phyloP scores from a whole-genome alignment of 2,797 vertebrate genomes.

The Etheostoma nigrum region DNA sequence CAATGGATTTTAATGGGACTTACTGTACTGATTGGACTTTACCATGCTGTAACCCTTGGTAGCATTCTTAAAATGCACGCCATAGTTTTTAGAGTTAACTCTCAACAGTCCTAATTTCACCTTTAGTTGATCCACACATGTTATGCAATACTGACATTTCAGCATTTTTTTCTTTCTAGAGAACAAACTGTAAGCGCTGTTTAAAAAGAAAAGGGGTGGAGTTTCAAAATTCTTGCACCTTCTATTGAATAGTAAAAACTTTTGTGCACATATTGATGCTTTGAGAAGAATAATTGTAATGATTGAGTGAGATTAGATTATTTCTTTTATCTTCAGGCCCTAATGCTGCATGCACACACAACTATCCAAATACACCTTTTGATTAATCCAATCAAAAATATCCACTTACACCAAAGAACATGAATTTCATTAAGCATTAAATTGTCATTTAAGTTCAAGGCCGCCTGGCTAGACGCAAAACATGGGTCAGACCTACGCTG shows the following conservation, averaged over 20 bases:
- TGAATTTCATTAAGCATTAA: neutral
- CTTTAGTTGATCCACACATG: slow-evolving; percentile 13
- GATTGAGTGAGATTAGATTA: neutral
- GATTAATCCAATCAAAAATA: neutral
- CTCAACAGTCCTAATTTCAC: slow-evolving; percentile 26
- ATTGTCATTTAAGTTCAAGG: neutral
- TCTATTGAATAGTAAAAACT: neutral
- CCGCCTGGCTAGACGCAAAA: neutral
- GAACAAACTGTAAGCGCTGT: slow-evolving; percentile 1
- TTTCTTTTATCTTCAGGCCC: neutral
- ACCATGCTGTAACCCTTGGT: slow-evolving; percentile 39
- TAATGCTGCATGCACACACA: neutral
- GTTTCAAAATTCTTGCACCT: slow-evolving; percentile 14
- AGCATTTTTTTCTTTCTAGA: slow-evolving; percentile 18
- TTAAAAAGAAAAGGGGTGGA: slow-evolving; percentile 17
- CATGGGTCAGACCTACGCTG: neutral
- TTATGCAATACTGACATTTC: slow-evolving; percentile 62
- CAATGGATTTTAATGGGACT: slow-evolving; percentile 65
- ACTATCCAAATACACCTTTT: neutral
- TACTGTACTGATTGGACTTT: slow-evolving; percentile 47
- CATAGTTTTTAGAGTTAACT: slow-evolving; percentile 50
- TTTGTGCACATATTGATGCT: slow-evolving; percentile 22
- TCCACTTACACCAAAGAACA: neutral
- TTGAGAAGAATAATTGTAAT: slow-evolving; percentile 5
- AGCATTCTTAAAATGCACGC: slow-evolving; percentile 46